These are phyloP conservation scores for Apoda limacodes DNA, from an alignment of 2,888 invertebrate genomes.

Conservation along the genomic window DNA sequence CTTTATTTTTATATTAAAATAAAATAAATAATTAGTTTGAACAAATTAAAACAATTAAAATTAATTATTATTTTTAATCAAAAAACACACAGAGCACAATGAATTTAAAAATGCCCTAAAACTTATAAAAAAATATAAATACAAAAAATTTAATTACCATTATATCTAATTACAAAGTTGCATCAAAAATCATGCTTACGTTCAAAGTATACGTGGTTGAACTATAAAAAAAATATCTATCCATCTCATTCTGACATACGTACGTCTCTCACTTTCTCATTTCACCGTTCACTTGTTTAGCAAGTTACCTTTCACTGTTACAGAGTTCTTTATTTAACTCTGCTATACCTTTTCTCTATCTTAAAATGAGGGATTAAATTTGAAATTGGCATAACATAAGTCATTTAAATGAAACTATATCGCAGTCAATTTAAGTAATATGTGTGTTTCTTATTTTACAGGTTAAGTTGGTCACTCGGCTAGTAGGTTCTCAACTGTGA, in stretches of 20 bases:
- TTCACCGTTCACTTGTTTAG: conserved; percentile 70
- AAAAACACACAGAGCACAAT: no score
- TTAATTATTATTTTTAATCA: no score
- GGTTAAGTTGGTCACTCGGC: conserved; percentile 66
- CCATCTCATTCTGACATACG: conserved; percentile 41
- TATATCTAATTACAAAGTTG: no score
- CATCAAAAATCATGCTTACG: conserved; percentile 15
- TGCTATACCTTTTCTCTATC: neutral
- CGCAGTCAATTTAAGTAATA: conserved; percentile 39
- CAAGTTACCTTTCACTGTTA: conserved; percentile 39
- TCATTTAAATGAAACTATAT: conserved; percentile 31
- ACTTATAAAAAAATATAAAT: no score
- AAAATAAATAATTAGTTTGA: no score
- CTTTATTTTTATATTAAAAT: no score
- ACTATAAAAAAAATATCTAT: conserved; percentile 45
- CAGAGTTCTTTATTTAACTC: conserved; percentile 27
- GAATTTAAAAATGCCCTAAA: no score
- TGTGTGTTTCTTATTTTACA: conserved; percentile 68
- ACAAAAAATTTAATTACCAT: no score
- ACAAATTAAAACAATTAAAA: no score
- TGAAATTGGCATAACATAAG: conserved; percentile 16
- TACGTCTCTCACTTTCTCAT: conserved; percentile 63
- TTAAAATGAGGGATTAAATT: neutral
- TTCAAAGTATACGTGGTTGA: conserved; percentile 27
- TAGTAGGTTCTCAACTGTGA: conserved; percentile 53